Evolutionary conservation across 2,113 vertebrate genomes (phyloP), one percentile per base, ranked within the genome.

Genomic region (Melanocharis versteri): DNA sequence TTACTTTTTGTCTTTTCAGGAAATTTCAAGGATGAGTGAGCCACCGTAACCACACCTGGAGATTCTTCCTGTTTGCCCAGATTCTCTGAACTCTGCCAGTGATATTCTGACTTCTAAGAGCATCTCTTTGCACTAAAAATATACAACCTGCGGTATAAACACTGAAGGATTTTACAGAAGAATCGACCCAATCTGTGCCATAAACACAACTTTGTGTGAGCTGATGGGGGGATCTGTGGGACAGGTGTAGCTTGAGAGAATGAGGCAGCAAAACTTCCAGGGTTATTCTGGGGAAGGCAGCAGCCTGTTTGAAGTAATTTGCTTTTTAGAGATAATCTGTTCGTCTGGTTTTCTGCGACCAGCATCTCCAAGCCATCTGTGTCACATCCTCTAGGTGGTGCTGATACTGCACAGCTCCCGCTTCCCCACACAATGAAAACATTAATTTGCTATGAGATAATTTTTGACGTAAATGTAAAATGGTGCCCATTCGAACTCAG

Each of bases 381-480:
- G 16, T 7, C 27, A 3, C 17, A 50, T 79, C 98, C 99, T 98
- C 98, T 99, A 99, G 99, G 98, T 99, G 99, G 99, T 97, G 99
- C 99, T 99, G 97, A 98, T 97, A 98, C 98, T 97, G 98, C 98
- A 92, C 95, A 69, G 95, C 98, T 98, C 97, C 97, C 24, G 90
- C 88, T 96, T 94, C 90, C 86, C 87, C 45, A 97, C 98, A 99
- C 99, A 99, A 99, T 99, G 99, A 99, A 99, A 99, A 99, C 99
- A 99, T 99, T 99, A 98, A 99, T 99, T 99, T 99, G 98, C 98
- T 99, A 98, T 98, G 99, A 99, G 99, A 99, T 99, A 98, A 99
- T 99, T 99, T 98, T 98, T 99, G 99, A 99, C 98, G 98, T 99
- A 98, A 99, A 99, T 99, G 99, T 99, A 99, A 99, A 99, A 99